Evolutionary conservation across 2,797 vertebrate species (phyloP).

Genomic region (Pangasius krempfi): DNA sequence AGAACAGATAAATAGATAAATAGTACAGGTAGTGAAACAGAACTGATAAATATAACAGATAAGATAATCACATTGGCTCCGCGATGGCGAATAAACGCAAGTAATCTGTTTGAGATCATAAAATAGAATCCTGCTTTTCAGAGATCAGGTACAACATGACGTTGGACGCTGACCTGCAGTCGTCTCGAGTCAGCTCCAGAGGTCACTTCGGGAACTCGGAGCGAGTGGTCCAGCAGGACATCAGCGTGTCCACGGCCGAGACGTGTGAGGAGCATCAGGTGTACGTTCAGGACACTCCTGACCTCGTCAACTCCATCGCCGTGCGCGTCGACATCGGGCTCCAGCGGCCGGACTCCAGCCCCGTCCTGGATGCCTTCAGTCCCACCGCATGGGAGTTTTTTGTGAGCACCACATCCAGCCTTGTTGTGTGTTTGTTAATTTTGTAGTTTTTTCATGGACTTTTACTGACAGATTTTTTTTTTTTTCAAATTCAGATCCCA

Average conservation of each 20-base stretch:
- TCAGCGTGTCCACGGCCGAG: constrained; percentile 58
- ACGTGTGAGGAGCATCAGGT: constrained; percentile 71
- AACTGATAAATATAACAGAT: not conserved
- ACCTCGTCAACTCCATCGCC: constrained; percentile 76
- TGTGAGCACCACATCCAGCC: constrained; percentile 71
- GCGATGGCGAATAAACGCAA: not conserved
- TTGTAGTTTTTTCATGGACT: not conserved
- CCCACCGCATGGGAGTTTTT: constrained; percentile 75
- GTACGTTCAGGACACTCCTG: constrained; percentile 81
- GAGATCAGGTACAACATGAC: constrained; percentile 78
- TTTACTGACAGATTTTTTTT: not conserved
- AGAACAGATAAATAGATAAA: not conserved
- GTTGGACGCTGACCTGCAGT: constrained; percentile 79
- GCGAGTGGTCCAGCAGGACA: constrained; percentile 70
- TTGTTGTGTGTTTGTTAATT: not conserved
- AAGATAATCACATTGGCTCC: not conserved
- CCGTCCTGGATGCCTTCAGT: constrained; percentile 78
- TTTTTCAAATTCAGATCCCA: constrained; percentile 72
- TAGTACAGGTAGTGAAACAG: not conserved
- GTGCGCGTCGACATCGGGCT: constrained; percentile 77
- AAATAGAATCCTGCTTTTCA: constrained; percentile 39
- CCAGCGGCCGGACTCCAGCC: constrained; percentile 72
- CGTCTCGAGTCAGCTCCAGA: constrained; percentile 78
- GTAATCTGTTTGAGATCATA: not conserved
- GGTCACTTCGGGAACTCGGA: constrained; percentile 81